A percentile compares a stretch with the other conserved stretches of the same genome.
Conservation (phyloP, 2,113 vertebrate genomes). For the Cheilinus undulatus region DNA sequence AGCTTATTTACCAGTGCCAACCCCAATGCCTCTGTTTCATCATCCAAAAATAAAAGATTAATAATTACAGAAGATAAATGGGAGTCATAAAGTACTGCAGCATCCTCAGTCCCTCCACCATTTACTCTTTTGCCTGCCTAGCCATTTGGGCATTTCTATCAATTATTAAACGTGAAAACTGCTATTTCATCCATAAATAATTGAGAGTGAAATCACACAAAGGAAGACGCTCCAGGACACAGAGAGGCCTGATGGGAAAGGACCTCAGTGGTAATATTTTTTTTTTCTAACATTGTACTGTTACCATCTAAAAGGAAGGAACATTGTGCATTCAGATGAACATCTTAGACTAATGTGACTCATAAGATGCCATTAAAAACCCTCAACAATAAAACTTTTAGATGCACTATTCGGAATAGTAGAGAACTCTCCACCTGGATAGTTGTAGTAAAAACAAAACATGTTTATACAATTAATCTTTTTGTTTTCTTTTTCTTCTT, state of each 20-base stretch:
- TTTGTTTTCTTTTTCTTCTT: too few species aligned
- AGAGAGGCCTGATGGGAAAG: slow-evolving; percentile 43
- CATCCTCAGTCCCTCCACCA: slow-evolving; percentile 74
- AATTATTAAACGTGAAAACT: slow-evolving; percentile 87
- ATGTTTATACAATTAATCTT: background rate
- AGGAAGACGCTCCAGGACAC: slow-evolving; percentile 68
- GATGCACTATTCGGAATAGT: slow-evolving; percentile 24
- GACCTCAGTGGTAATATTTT: slow-evolving; percentile 61
- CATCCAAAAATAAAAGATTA: slow-evolving; percentile 65
- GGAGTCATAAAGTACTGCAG: slow-evolving; percentile 79
- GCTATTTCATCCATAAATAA: slow-evolving; percentile 89
- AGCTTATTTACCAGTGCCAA: slow-evolving; percentile 23
- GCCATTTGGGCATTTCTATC: slow-evolving; percentile 80
- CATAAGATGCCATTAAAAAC: slow-evolving; percentile 26
- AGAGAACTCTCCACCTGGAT: slow-evolving; percentile 4
- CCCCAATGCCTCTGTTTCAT: slow-evolving; percentile 38
- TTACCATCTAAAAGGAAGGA: slow-evolving; percentile 23
- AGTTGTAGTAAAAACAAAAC: slow-evolving; percentile 5
- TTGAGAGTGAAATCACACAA: slow-evolving; percentile 78
- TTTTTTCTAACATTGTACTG: slow-evolving; percentile 35
- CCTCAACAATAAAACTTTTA: slow-evolving; percentile 49
- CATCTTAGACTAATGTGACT: slow-evolving; percentile 10
- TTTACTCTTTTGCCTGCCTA: slow-evolving; percentile 81
- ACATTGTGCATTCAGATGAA: slow-evolving; percentile 42
- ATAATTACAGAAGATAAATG: slow-evolving; percentile 80